These are phyloP conservation scores for Calyptommatus sinebrachiatus DNA, from an alignment of 2,113 vertebrate genomes.

Conservation along the genomic window DNA sequence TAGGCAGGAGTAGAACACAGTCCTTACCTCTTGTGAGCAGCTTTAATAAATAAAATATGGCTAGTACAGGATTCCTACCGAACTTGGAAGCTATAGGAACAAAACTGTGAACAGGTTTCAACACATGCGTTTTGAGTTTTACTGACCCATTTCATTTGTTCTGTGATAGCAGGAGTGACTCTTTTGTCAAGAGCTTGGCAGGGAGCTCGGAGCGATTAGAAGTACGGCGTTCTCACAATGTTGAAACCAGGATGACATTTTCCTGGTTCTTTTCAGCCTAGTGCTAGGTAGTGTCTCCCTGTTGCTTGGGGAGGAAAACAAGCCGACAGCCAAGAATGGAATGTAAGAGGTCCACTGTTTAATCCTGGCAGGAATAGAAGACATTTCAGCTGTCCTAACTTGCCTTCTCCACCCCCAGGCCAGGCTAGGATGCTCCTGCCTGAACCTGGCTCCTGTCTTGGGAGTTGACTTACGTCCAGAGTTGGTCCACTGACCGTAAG, in stretches of 20 bases:
- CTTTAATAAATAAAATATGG: slow-evolving; percentile 74
- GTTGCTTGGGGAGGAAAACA: slow-evolving; percentile 23
- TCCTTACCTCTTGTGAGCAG: slow-evolving; percentile 75
- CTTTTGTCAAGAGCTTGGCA: slow-evolving; percentile 60
- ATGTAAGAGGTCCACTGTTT: slow-evolving; percentile 29
- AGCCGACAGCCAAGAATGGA: slow-evolving; percentile 35
- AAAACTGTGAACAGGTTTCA: slow-evolving; percentile 49
- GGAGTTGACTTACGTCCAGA: too few species aligned
- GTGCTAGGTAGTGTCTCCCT: slow-evolving; percentile 35
- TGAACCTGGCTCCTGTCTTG: too few species aligned
- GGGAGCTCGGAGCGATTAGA: not conserved
- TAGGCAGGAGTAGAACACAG: slow-evolving; percentile 76
- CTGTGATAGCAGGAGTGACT: slow-evolving; percentile 48
- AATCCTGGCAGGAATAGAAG: slow-evolving; percentile 38
- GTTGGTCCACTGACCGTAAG: too few species aligned
- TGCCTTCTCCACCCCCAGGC: too few species aligned
- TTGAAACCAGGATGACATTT: slow-evolving; percentile 25
- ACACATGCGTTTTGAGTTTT: slow-evolving; percentile 40
- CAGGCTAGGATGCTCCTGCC: too few species aligned
- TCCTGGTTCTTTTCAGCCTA: slow-evolving; percentile 28
- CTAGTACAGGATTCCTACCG: slow-evolving; percentile 72
- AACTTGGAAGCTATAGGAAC: slow-evolving; percentile 66
- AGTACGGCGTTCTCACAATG: slow-evolving; percentile 12
- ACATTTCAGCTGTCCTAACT: too few species aligned
- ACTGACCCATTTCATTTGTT: slow-evolving; percentile 53